Evolutionary conservation across 2,113 vertebrate genomes (phyloP), one percentile per base, ranked within the genome.

Genomic region (Speoplatyrhinus poulsoni): DNA sequence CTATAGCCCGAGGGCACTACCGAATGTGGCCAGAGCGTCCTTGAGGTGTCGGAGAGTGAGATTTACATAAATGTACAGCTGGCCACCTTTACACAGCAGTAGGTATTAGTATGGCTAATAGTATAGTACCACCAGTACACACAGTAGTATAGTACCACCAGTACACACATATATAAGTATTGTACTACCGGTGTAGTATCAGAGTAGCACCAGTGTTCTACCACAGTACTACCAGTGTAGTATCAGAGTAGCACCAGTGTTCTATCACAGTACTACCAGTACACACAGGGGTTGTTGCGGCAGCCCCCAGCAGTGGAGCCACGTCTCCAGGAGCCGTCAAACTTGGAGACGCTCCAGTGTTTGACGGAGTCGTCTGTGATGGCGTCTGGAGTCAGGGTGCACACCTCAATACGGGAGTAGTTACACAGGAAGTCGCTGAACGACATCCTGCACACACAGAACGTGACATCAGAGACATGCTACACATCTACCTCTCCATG

Each of bases 221-320:
- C 26, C 26, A 26, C 26, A 26, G 55, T 19, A 57, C 2, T 16
- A 19, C 16, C 16, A 10, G 19, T 57, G 2, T 11, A 57, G 2
- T 56, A 56, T 19, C 9, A 16, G 8, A 57, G 16, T 57, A 19
- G 2, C 3, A 12, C 17, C 4, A 12, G 17, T 32, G 12, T n/a
- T 3, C 11, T 6, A 13, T 17, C 50, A 53, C 1, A 2, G 54
- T 57, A 19, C 19, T 32, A 57, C 16, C 2, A n/a, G 53, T 32
- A 41, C 90, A 83, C 11, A 93, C 91, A 81, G 8, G 95, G 90
- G 65, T 94, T 89, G 85, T 98, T 98, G 75, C 97, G 89, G 92
- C 97, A 98, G 69, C 96, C 96, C 1, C 97, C 97, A 0, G 97
- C 97, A 0, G 97, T 98, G 69, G 96, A 96, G 36, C 97, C 97